Conservation (phyloP, 2,888 invertebrate species). For the Sclerodermus sp. region DNA sequence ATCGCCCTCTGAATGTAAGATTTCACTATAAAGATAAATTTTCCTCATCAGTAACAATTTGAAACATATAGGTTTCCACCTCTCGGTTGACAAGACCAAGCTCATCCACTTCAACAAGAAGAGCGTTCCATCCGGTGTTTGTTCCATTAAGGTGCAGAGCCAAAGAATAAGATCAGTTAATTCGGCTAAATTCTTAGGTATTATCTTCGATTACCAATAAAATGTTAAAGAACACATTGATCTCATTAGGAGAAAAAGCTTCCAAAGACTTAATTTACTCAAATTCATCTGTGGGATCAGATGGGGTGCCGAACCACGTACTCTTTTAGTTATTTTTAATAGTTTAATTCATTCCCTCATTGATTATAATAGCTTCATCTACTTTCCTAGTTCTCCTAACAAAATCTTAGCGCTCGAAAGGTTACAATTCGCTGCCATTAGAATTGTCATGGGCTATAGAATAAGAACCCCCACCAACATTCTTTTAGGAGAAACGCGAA, state of each 20-base stretch:
- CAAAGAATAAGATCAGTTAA: neutral
- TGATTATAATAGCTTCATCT: neutral
- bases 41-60: neutral
- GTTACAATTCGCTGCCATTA: neutral
- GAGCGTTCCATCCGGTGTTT: neutral
- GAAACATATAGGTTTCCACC: neutral
- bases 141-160: neutral
- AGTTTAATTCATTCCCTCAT: neutral
- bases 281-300: neutral
- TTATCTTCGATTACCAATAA: neutral
- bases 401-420: neutral
- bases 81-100: neutral
- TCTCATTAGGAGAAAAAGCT: neutral
- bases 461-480: neutral
- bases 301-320: neutral
- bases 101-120: neutral
- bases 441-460: neutral
- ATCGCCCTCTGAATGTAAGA: neutral
- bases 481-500: neutral
- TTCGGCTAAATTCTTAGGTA: neutral
- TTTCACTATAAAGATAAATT: neutral
- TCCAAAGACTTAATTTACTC: neutral
- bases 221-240: neutral
- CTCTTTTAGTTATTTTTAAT: neutral
- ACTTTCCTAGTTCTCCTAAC: neutral